phyloP scores from a whole-genome alignment of 2,888 invertebrate genomes.

The Coelogynopora nodosa region DNA sequence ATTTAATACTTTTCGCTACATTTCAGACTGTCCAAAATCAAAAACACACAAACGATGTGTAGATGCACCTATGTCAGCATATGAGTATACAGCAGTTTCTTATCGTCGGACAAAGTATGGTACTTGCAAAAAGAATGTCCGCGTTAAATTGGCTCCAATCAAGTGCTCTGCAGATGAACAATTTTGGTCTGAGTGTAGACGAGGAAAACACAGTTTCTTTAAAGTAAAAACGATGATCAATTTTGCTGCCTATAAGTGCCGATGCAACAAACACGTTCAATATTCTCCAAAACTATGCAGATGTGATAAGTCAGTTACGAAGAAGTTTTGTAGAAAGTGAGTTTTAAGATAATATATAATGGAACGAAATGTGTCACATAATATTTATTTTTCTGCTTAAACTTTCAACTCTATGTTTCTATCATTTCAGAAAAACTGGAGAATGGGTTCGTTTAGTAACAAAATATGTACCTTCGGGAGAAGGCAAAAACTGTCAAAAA shows the following conservation, averaged over 20 bases:
- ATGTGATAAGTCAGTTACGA: slow-evolving; percentile 24
- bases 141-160: slow-evolving; percentile 32
- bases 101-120: not conserved
- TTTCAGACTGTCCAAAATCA: slow-evolving; percentile 2
- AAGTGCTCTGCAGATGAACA: not conserved
- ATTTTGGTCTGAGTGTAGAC: slow-evolving; percentile 38
- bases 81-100: not conserved
- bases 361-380: not conserved
- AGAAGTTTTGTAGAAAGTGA: slow-evolving; percentile 32
- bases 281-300: not conserved
- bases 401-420: not conserved
- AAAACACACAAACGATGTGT: not conserved
- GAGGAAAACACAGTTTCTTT: not conserved
- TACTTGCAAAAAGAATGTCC: slow-evolving; percentile 31
- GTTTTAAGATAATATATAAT: not conserved
- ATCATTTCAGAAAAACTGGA: not conserved
- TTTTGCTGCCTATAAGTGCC: slow-evolving; percentile 26
- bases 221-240: not conserved
- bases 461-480: not conserved
- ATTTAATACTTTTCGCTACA: not conserved
- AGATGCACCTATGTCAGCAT: slow-evolving; percentile 5
- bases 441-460: slow-evolving; percentile 8
- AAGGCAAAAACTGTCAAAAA: not conserved
- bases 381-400: not conserved
- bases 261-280: slow-evolving; percentile 17